Evolutionary conservation across 2,888 invertebrate genomes (phyloP), one percentile per base, ranked within the genome.

Genomic region (Morpho helenor): DNA sequence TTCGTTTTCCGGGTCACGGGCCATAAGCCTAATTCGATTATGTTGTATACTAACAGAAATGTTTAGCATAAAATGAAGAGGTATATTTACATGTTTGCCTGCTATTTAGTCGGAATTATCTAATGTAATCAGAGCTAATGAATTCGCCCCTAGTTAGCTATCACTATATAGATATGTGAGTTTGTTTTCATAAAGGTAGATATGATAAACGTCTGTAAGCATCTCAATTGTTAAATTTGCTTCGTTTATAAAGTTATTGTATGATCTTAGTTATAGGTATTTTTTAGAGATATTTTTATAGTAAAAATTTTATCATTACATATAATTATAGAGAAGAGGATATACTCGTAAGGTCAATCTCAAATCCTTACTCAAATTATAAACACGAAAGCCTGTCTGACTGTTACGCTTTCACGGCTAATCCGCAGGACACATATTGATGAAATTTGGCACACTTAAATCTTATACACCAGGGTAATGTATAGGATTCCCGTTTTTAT

Each of bases 61-160:
- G 49, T 60, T 61, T 59, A 59, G 49, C 58, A 66, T 69, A 67
- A 69, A 73, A 70, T 62, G 65, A 60, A 64, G 67, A 67, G 69
- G 66, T 59, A 59, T 66, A 65, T 67, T 64, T 68, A 70, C 74
- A 63, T 81, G 76, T 82, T 82, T 82, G 75, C 71, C 75, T 75
- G 77, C 76, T 76, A 71, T 82, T 81, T 78, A 78, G 79, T 77
- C 72, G 53, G 75, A 77, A 80, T 80, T 81, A 82, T 82, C 79
- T 82, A 79, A 82, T 77, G 79, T 81, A 84, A 84, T 83, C 83
- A 86, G 68, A 69, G 77, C 80, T 87, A 87, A 87, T 85, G 84
- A 87, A 85, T 83, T 74, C 79, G 73, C 76, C 83, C 81, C 79
- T 79, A 79, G 82, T 80, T 80, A 79, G 77, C 70, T 76, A 79